phyloP scores from a whole-genome alignment of 2,888 invertebrate species.

The Leptodirus hochenwartii region DNA sequence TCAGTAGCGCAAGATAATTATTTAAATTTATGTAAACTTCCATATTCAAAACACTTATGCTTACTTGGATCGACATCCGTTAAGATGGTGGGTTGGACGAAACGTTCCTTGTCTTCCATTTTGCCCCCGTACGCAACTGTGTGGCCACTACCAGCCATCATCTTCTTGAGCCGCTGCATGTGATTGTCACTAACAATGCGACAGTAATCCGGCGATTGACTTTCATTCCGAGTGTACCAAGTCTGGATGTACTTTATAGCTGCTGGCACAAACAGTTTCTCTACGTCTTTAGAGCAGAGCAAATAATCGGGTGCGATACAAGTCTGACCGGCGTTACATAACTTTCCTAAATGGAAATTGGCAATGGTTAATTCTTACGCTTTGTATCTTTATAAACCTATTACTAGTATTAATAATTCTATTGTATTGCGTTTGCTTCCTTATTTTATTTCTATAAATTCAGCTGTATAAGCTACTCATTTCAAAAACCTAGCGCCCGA shows the following conservation, averaged over 20 bases:
- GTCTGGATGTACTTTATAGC: constrained; percentile 42
- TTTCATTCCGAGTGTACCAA: constrained; percentile 71
- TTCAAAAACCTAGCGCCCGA: too few relatives aligned
- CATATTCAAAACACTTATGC: too few relatives aligned
- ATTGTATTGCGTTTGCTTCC: too few relatives aligned
- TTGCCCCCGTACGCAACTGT: constrained; percentile 66
- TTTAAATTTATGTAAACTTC: too few relatives aligned
- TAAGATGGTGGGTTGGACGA: constrained; percentile 73
- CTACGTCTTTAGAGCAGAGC: constrained; percentile 59
- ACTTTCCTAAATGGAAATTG: too few relatives aligned
- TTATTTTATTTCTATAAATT: too few relatives aligned
- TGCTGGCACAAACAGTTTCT: constrained; percentile 40
- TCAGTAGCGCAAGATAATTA: too few relatives aligned
- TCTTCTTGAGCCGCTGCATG: constrained; percentile 48
- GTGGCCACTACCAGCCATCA: constrained; percentile 53
- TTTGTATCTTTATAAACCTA: too few relatives aligned
- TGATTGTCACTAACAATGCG: constrained; percentile 74
- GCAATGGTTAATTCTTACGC: too few relatives aligned
- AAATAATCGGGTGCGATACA: constrained; percentile 95
- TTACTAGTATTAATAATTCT: too few relatives aligned
- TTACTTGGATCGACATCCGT: constrained; percentile 50
- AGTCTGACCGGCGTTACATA: constrained; percentile 76
- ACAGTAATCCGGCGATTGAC: constrained; percentile 57
- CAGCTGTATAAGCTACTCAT: too few relatives aligned
- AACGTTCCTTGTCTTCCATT: constrained; percentile 52